phyloP scores from a whole-genome alignment of 23 tunicate species.

The Corella eumyota region DNA sequence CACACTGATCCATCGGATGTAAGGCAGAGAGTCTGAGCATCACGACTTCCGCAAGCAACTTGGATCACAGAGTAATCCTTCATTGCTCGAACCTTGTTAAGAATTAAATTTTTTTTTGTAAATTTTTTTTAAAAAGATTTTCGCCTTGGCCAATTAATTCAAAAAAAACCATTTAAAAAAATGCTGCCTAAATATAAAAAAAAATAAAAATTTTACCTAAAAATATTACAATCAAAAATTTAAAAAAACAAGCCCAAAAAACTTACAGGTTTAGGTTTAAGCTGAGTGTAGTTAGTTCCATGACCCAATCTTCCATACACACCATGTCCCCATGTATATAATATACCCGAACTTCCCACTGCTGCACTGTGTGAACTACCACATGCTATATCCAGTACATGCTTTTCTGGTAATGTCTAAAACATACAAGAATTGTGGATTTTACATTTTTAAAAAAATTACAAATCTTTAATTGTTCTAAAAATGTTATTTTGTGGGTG shows the following conservation, averaged over 20 bases:
- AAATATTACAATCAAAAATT: no score
- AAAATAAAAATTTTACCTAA: no score
- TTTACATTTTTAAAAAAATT: background rate
- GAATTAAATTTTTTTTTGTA: background rate
- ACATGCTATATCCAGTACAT: slow-evolving; percentile 48
- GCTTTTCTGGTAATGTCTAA: slow-evolving; percentile 42
- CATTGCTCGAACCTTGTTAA: slow-evolving; percentile 47
- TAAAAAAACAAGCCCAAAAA: no score
- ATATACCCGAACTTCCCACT: slow-evolving; percentile 30
- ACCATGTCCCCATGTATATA: slow-evolving; percentile 93
- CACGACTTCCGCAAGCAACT: slow-evolving; percentile 84
- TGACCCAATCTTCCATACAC: slow-evolving; percentile 81
- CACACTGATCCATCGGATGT: slow-evolving; percentile 37
- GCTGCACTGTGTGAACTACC: slow-evolving; percentile 90
- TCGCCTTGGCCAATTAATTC: no score
- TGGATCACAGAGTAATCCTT: slow-evolving; percentile 23
- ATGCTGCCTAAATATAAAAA: no score
- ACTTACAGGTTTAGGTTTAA: slow-evolving; percentile 67
- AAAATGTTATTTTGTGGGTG: no score
- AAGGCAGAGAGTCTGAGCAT: slow-evolving; percentile 70
- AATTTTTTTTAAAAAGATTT: no score
- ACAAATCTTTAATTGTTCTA: no score
- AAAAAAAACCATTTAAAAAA: no score
- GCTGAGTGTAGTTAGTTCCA: slow-evolving; percentile 60
- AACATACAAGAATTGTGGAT: background rate